These are phyloP conservation scores for Hystrix brachyura DNA, from an alignment of 2,113 vertebrate species.

Conservation along the genomic window DNA sequence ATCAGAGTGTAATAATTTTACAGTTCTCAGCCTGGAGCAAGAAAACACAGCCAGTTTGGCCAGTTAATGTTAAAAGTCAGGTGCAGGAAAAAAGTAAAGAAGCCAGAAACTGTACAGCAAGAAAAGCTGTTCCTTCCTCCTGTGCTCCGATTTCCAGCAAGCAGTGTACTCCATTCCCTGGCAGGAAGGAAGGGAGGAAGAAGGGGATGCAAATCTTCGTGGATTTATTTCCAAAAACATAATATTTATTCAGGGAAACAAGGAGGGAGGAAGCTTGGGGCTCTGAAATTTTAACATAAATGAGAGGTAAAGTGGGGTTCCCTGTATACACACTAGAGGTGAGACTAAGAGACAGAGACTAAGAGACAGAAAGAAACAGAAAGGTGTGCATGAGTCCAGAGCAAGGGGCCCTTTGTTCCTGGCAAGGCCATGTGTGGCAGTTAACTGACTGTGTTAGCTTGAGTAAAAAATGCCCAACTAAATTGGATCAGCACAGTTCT, in stretches of 20 bases:
- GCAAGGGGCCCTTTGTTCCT: not conserved
- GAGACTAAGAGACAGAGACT: not conserved
- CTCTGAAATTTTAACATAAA: not conserved
- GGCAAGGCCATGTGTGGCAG: not conserved
- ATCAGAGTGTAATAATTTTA: constrained; percentile 74
- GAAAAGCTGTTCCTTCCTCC: not conserved
- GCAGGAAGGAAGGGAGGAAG: not conserved
- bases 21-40: constrained; percentile 50
- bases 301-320: not conserved
- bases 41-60: not conserved
- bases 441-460: too few species aligned
- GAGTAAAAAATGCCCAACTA: too few species aligned
- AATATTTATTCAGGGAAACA: not conserved
- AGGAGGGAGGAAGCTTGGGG: not conserved
- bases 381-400: not conserved
- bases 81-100: not conserved
- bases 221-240: not conserved
- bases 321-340: not conserved
- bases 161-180: not conserved
- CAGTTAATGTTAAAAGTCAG: constrained; percentile 19
- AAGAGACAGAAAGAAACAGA: not conserved
- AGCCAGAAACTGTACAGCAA: not conserved
- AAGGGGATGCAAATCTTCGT: not conserved
- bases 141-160: not conserved
- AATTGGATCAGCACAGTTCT: not conserved